Base-by-base conservation (phyloP, 2,797 vertebrate species). In the Chanos chanos region DNA sequence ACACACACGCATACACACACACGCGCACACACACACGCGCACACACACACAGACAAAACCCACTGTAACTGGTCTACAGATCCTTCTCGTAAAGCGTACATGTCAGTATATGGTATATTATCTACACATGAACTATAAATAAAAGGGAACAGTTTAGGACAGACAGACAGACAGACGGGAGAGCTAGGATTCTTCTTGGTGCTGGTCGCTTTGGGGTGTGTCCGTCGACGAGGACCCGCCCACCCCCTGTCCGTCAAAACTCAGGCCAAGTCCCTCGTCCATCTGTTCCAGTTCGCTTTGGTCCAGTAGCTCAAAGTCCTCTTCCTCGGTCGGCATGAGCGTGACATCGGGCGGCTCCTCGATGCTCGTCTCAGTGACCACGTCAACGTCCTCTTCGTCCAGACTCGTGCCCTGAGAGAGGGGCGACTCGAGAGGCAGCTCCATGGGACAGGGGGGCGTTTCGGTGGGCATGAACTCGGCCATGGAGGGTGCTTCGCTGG, bases 261-360 rank as follows among this genome's bases (percentile, higher is more conserved):
- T 55, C 0, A 89, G 77, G 56, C 89, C 91, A 74, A 92, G 83
- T 83, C 87, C 94, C 37, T 90, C 91, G 48, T 93, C 90, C 73
- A 90, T 86, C 82, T 93, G 89, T 77, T 98, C 96, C 89, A 98
- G 89, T 92, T 99, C 97, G 64, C 91, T 94, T 91, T 98, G 94
- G 91, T 99, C 97, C 89, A 99, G 89, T 72, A 98, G 91, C 92
- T 97, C 97, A 86, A 98, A 99, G 88, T 98, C 96, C 88, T 98
- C 95, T 21, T 93, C 93, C 72, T 88, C 93, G 5, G 72, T 84
- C 16, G 81, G 87, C 76, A 86, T 83, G 6, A 82, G 74, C 0
- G 84, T 81, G 64, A 81, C 70, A 3, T 87, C 85, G 0, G 74
- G 83, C 10, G 70, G 47, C 34, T 81, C 85, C 45, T 84, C 72